phyloP scores from a whole-genome alignment of 2,888 invertebrate genomes.

The Sphinx pinastri region DNA sequence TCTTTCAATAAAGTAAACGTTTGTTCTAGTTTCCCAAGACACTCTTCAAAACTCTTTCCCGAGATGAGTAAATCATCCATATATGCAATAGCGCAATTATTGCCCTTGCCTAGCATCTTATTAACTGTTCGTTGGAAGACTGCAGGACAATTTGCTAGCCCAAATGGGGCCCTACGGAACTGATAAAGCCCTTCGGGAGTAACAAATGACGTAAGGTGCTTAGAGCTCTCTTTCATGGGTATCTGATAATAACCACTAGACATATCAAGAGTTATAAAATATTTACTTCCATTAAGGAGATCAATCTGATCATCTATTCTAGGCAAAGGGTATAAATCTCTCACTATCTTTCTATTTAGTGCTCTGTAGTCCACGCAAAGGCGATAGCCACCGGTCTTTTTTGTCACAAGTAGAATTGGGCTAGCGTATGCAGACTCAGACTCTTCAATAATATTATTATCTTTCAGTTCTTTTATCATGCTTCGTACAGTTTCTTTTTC shows the following conservation, averaged over 20 bases:
- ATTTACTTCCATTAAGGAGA: not conserved
- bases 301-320: not conserved
- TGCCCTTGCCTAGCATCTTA: not conserved
- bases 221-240: not conserved
- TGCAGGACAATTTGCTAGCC: not conserved
- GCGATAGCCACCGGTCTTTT: conserved; percentile 3
- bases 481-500: not conserved
- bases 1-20: not conserved
- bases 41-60: too few species aligned
- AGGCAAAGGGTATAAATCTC: not conserved
- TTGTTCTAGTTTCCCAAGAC: not conserved
- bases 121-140: not conserved
- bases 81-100: not conserved
- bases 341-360: not conserved
- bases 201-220: not conserved
- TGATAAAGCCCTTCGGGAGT: not conserved
- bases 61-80: not conserved
- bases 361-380: conserved; percentile 2
- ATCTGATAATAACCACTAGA: not conserved
- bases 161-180: not conserved
- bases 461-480: conserved; percentile 21
- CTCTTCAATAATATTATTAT: conserved; percentile 32
- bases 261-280: not conserved
- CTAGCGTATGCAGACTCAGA: conserved; percentile 36
- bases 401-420: not conserved